Base-by-base conservation (phyloP, 1,140 invertebrate genomes). In the Pristionchus pacificus region DNA sequence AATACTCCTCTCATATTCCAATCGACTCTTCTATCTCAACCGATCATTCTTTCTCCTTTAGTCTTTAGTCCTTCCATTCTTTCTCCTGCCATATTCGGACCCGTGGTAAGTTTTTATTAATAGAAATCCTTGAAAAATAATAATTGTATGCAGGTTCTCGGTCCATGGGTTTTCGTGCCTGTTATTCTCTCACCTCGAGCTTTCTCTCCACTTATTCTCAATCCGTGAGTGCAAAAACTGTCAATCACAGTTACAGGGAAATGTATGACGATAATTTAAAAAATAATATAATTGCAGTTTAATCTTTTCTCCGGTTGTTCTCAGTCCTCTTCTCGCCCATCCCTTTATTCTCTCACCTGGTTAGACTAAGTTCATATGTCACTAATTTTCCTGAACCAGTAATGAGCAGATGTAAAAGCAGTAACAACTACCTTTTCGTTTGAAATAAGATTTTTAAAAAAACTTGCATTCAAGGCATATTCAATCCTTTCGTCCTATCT, bases 121-220 rank as follows among this genome's bases (percentile, higher is more conserved):
- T n/a, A n/a, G n/a, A n/a, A n/a, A n/a, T n/a, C n/a, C n/a, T n/a
- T n/a, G n/a, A n/a, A n/a, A n/a, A n/a, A n/a, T n/a, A n/a, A n/a
- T n/a, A n/a, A n/a, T n/a, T n/a, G n/a, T n/a, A n/a, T n/a, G n/a
- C n/a, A n/a, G 2, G 82, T 81, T 64, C 60, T 82, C 10, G 55
- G 62, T 1, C 80, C 80, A 59, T 57, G 77, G 27, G 25, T 66
- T 33, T 73, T 77, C 14, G 32, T 29, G 30, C 76, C 76, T 3
- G 33, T 77, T 27, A 82, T 81, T 63, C 63, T 81, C 14, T 70
- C 72, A 0, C 80, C 80, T 30, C 29, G 74, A 2, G n/a, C 65
- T 19, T 49, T 77, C 74, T 14, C 65, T 67, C 32, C 65, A 24
- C 24, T 63, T 24, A 62, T 73, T 65, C 60, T 73, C n/a, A 65